Conservation (phyloP, 1,140 invertebrate species). For the Apis cerana region DNA sequence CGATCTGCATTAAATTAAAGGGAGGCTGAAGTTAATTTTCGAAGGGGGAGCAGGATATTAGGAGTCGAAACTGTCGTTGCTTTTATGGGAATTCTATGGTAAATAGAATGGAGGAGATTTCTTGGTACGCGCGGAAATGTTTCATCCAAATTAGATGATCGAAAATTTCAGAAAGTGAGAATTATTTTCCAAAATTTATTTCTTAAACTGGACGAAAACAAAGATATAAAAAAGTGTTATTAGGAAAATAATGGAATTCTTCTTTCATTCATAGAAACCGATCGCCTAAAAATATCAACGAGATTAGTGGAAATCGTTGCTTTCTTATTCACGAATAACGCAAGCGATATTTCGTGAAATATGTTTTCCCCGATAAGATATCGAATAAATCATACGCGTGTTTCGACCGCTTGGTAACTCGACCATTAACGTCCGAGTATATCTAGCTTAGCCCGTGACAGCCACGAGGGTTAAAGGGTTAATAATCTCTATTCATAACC, state of each 20-base stretch:
- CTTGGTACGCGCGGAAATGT: not conserved
- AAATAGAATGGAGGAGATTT: not conserved
- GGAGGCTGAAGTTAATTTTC: not conserved
- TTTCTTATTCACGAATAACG: not conserved
- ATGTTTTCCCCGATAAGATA: not conserved
- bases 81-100: not conserved
- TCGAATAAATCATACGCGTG: not conserved
- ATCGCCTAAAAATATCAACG: not conserved
- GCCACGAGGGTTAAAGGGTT: constrained; percentile 9
- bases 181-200: no score
- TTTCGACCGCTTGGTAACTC: not conserved
- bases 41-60: not conserved
- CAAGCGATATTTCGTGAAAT: not conserved
- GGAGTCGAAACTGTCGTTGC: not conserved
- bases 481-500: constrained; percentile 22
- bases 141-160: no score
- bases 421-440: not conserved
- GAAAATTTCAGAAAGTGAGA: no score
- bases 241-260: no score
- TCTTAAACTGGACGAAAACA: no score
- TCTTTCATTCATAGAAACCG: not conserved
- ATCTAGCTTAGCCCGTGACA: constrained; percentile 4
- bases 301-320: not conserved
- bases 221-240: no score
- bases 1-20: constrained; percentile 30